Evolutionary conservation across 2,888 invertebrate species (phyloP), one percentile per base, ranked within the genome.

Genomic region (Cephus pulcher): DNA sequence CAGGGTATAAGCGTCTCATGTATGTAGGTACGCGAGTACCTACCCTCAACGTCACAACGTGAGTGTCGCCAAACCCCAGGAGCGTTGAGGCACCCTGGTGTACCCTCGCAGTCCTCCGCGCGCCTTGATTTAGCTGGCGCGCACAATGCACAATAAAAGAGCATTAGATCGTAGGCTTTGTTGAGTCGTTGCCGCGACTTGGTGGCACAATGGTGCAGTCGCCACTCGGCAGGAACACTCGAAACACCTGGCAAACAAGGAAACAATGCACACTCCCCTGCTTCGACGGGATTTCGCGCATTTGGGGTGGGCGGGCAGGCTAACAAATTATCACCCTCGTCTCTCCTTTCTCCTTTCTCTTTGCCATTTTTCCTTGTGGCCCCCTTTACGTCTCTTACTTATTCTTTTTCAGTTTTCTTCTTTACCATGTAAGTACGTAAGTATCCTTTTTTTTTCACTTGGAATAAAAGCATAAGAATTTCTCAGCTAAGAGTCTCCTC

Each of bases 131-230:
- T 85, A 86, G 83, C 85, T 80, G 40, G 40, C 23, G 84, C 83
- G 85, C 87, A 91, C 91, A 91, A 91, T 91, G 90, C 87, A 90
- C 91, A 90, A 91, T 91, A 91, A 91, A 91, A 91, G 91, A 91
- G 91, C 91, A 91, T 91, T 91, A 91, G 91, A 90, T 91, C 89
- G 90, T 85, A 86, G 89, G 89, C 90, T 91, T 90, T 91, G 91
- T 91, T 88, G 87, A 88, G 86, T 85, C 86, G 87, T 84, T 88
- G 88, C 85, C 86, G 86, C 88, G 88, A 89, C 88, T 89, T 89
- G 86, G 83, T 81, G 82, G 81, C 83, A 90, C 90, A 91, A 90
- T 91, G 89, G 88, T 87, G 87, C 84, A 86, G 85, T 85, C 85
- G 85, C 87, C 86, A 88, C 89, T 89, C 86, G 84, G 85, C 84